A percentile compares a stretch with the other conserved stretches of the same genome.
Conservation (phyloP, 1,140 invertebrate species). For the Phenacoccus solenopsis region DNA sequence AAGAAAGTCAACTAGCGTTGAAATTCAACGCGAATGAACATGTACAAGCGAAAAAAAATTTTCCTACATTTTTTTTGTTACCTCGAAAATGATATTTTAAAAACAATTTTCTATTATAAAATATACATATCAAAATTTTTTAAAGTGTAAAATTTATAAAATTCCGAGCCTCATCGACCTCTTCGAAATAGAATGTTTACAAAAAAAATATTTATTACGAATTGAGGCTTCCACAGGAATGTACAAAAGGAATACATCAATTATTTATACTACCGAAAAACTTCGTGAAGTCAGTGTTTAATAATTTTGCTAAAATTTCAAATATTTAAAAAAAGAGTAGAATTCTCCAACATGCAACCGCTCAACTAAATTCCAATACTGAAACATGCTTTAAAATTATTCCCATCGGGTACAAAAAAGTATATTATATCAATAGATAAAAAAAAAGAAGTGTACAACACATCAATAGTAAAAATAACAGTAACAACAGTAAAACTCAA, state of each 20-base stretch:
- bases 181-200: too few relatives aligned
- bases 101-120: not conserved
- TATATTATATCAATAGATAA: not conserved
- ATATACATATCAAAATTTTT: not conserved
- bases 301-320: not conserved
- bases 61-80: not conserved
- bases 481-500: not conserved
- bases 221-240: too few relatives aligned
- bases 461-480: not conserved
- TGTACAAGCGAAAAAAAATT: too few relatives aligned
- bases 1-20: not conserved
- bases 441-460: not conserved
- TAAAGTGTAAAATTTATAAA: not conserved
- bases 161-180: not conserved
- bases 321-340: too few relatives aligned
- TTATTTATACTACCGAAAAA: not conserved
- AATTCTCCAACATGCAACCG: not conserved
- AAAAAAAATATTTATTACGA: too few relatives aligned
- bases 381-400: not conserved
- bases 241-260: not conserved
- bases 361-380: not conserved
- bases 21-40: not conserved
- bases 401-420: not conserved
- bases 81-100: not conserved
- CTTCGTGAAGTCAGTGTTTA: not conserved